Percentiles rank a stretch among this genome's conserved stretches.
phyloP scores from a whole-genome alignment of 2,797 vertebrate genomes.

The Columba guinea region DNA sequence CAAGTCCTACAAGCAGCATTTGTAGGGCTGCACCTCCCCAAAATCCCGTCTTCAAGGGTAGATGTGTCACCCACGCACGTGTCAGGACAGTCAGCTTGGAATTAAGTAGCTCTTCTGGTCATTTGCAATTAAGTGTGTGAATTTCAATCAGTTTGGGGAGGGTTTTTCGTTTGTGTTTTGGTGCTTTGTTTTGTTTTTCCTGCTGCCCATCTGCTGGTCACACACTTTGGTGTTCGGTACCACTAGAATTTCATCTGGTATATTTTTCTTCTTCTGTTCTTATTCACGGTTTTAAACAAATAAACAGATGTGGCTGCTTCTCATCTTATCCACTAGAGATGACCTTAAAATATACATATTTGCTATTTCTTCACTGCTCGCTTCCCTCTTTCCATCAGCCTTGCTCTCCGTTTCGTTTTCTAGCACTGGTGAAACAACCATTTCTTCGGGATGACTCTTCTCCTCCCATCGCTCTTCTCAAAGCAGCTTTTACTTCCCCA shows the following conservation, averaged over 20 bases:
- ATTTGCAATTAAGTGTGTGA: background rate
- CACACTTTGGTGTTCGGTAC: background rate
- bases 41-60: background rate
- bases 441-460: background rate
- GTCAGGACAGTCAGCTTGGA: fast-evolving
- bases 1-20: background rate
- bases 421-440: fast-evolving
- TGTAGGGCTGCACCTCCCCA: background rate
- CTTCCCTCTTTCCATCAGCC: background rate
- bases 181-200: background rate
- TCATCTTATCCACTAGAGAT: background rate
- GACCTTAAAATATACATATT: background rate
- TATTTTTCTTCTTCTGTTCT: background rate
- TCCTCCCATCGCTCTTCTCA: background rate
- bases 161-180: too few species aligned
- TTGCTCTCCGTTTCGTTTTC: fast-evolving
- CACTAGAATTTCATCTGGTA: background rate
- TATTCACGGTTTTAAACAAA: background rate
- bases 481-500: background rate
- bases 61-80: fast-evolving
- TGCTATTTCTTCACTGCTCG: background rate
- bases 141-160: too few species aligned
- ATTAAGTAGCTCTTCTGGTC: too few species aligned
- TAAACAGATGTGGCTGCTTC: background rate
- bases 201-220: background rate